These are phyloP conservation scores for Manduca sexta DNA, from an alignment of 1,140 invertebrate species.

Conservation along the genomic window DNA sequence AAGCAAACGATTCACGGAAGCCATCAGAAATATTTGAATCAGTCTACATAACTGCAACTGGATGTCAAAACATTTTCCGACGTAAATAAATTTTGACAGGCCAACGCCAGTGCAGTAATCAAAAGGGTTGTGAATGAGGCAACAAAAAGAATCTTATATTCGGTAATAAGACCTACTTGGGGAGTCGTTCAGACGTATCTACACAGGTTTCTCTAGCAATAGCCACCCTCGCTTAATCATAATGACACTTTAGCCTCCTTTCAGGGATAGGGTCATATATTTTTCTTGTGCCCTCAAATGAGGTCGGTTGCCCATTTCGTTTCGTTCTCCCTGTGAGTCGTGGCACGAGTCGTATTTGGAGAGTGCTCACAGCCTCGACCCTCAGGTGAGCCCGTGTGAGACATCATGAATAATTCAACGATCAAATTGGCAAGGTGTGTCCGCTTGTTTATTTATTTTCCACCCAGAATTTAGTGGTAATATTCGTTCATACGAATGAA, in stretches of 20 bases:
- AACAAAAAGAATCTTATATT: too few relatives aligned
- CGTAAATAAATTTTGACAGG: too few relatives aligned
- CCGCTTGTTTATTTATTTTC: constrained; percentile 65
- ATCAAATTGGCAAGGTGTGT: constrained; percentile 66
- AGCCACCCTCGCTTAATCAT: constrained; percentile 11
- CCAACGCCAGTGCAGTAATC: too few relatives aligned
- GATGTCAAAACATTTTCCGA: too few relatives aligned
- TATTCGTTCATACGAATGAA: constrained; percentile 48
- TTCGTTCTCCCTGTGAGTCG: constrained; percentile 37
- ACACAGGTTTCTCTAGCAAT: not conserved
- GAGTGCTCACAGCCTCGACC: constrained; percentile 38
- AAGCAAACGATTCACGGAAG: constrained; percentile 40
- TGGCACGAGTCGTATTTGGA: constrained; percentile 46
- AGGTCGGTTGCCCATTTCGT: constrained; percentile 52
- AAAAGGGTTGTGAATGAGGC: too few relatives aligned
- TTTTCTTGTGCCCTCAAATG: constrained; percentile 42
- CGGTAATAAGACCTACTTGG: constrained; percentile 4
- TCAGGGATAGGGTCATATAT: constrained; percentile 29
- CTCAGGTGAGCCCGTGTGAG: constrained; percentile 49
- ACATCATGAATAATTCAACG: constrained; percentile 69
- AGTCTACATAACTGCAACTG: too few relatives aligned
- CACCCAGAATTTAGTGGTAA: constrained; percentile 53
- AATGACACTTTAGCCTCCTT: constrained; percentile 18
- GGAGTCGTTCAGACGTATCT: constrained; percentile 5
- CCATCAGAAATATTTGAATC: constrained; percentile 49